Evolutionary conservation across 2,113 vertebrate species (phyloP).

Genomic region (Alaudala cheleensis): DNA sequence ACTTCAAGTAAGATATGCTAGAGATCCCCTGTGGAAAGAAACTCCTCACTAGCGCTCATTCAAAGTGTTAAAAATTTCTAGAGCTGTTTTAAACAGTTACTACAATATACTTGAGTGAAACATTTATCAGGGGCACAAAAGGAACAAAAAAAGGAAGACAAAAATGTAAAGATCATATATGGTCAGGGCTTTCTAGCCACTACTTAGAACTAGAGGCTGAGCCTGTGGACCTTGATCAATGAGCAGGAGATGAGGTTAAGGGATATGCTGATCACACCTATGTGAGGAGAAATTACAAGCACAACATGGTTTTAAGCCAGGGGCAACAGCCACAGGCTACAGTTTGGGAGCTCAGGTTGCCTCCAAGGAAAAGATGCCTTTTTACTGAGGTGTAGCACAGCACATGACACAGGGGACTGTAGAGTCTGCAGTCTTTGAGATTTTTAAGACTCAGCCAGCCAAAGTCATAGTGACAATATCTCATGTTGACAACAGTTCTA

Average conservation of each 20-base stretch:
- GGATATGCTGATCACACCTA: neutral
- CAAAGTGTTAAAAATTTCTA: neutral
- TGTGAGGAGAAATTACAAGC: neutral
- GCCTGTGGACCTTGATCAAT: neutral
- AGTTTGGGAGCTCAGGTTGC: neutral
- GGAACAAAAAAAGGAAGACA: neutral
- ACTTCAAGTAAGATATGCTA: neutral
- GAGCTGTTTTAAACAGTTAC: neutral
- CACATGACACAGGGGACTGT: neutral
- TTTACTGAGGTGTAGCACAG: neutral
- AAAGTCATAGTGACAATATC: neutral
- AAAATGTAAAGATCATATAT: neutral
- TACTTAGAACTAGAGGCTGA: neutral
- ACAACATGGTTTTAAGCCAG: neutral
- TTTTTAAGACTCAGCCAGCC: neutral
- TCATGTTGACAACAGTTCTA: neutral
- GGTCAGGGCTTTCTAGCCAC: neutral
- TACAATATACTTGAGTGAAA: neutral
- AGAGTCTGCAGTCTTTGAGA: neutral
- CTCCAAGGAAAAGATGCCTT: neutral
- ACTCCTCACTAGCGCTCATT: neutral
- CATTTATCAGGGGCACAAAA: neutral
- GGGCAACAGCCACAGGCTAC: neutral
- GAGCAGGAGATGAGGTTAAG: neutral
- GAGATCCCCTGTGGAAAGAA: neutral